Evolutionary conservation across 2,113 vertebrate genomes (phyloP).

Genomic region (Ptyas mucosa): DNA sequence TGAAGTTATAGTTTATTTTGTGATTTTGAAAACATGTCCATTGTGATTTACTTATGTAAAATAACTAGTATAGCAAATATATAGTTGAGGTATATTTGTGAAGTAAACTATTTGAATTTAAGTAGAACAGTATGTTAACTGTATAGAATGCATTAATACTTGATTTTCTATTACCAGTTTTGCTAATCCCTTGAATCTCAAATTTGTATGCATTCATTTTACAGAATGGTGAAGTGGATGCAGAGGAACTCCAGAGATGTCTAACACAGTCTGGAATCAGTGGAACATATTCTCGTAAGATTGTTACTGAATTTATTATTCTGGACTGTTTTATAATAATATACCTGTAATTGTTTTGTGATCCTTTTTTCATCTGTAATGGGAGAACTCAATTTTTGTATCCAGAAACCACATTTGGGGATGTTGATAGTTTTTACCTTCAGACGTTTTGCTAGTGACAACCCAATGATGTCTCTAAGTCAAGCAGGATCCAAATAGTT

Average conservation of each 20-base stretch:
- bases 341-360: not conserved
- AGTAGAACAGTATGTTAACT: not conserved
- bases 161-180: slow-evolving; percentile 8
- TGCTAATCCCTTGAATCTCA: slow-evolving; percentile 5
- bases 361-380: not conserved
- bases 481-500: not conserved
- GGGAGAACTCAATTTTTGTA: not conserved
- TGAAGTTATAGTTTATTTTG: not conserved
- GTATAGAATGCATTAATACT: not conserved
- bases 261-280: slow-evolving; percentile 83
- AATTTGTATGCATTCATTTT: slow-evolving; percentile 24
- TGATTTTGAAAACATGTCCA: not conserved
- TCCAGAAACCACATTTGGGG: not conserved
- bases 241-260: slow-evolving; percentile 84
- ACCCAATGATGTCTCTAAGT: not conserved
- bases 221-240: slow-evolving; percentile 84
- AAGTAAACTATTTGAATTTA: not conserved
- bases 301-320: not conserved
- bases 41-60: not conserved
- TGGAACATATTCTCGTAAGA: slow-evolving; percentile 81
- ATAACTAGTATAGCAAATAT: not conserved
- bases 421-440: not conserved
- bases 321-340: not conserved
- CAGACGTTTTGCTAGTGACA: not conserved
- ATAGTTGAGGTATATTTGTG: not conserved